These are phyloP conservation scores for Stigmatopora argus DNA, from an alignment of 2,113 vertebrate genomes.

Conservation along the genomic window DNA sequence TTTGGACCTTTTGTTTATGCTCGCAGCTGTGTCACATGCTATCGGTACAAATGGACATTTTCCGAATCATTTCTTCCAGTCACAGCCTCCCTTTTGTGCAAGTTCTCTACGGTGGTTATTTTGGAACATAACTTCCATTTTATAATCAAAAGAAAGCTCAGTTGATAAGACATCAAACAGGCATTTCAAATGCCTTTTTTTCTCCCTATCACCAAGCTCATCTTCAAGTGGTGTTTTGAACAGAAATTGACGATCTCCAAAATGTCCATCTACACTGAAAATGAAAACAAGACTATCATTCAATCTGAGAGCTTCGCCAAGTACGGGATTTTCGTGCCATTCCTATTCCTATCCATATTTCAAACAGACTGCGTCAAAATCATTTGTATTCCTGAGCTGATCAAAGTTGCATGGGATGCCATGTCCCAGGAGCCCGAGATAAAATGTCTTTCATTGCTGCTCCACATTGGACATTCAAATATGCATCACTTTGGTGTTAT, in stretches of 20 bases:
- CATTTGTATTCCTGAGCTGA: constrained; percentile 41
- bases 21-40: constrained; percentile 1
- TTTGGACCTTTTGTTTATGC: constrained; percentile 1
- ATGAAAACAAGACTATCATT: constrained; percentile 36
- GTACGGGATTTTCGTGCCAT: constrained; percentile 20
- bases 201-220: background rate
- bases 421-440: constrained; percentile 33
- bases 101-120: background rate
- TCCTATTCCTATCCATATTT: constrained; percentile 25
- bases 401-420: constrained; percentile 42
- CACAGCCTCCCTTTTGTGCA: background rate
- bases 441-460: constrained; percentile 30
- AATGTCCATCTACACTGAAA: constrained; percentile 27
- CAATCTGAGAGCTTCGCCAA: constrained; percentile 10
- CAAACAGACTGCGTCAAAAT: constrained; percentile 40
- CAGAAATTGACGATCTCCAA: background rate
- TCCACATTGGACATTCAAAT: constrained; percentile 24
- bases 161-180: background rate
- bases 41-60: background rate
- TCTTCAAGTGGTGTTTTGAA: background rate
- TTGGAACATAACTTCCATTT: background rate
- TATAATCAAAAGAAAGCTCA: background rate
- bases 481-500: constrained; percentile 27
- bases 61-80: background rate
- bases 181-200: background rate